These are phyloP conservation scores for Drosophila ananassae DNA, from an alignment of 1,140 invertebrate genomes.

Conservation along the genomic window DNA sequence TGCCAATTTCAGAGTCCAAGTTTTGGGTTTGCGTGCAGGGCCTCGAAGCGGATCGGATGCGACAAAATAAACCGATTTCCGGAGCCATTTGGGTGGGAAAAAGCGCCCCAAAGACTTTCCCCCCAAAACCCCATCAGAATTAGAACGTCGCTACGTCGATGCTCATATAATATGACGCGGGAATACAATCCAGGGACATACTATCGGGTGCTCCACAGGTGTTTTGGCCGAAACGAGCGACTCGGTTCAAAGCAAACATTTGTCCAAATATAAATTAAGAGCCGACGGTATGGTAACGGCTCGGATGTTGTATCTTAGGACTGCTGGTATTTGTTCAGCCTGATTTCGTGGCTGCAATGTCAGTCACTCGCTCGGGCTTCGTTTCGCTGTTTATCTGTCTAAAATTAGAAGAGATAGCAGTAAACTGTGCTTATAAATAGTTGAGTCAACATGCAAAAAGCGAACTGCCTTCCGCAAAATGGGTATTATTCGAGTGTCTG, in stretches of 20 bases:
- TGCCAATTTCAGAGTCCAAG: slow-evolving; percentile 28
- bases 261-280: slow-evolving; percentile 55
- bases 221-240: slow-evolving; percentile 41
- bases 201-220: slow-evolving; percentile 41
- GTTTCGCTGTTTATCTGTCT: slow-evolving; percentile 57
- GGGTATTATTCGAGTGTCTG: slow-evolving; percentile 48
- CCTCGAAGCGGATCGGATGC: slow-evolving; percentile 17
- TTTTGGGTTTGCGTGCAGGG: background rate
- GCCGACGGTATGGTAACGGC: slow-evolving; percentile 11
- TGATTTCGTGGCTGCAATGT: slow-evolving; percentile 67
- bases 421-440: slow-evolving; percentile 73
- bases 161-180: background rate
- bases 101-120: background rate
- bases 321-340: slow-evolving; percentile 67
- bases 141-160: too few relatives aligned
- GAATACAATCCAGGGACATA: background rate
- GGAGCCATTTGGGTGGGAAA: too few relatives aligned
- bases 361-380: slow-evolving; percentile 58
- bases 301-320: slow-evolving; percentile 4
- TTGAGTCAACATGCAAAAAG: slow-evolving; percentile 65
- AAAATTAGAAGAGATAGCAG: slow-evolving; percentile 76
- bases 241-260: slow-evolving; percentile 40
- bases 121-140: background rate
- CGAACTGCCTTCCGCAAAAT: slow-evolving; percentile 32
- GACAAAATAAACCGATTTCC: background rate